These are phyloP conservation scores for Strigamia maritima DNA, from an alignment of 2,888 invertebrate genomes.

Conservation along the genomic window DNA sequence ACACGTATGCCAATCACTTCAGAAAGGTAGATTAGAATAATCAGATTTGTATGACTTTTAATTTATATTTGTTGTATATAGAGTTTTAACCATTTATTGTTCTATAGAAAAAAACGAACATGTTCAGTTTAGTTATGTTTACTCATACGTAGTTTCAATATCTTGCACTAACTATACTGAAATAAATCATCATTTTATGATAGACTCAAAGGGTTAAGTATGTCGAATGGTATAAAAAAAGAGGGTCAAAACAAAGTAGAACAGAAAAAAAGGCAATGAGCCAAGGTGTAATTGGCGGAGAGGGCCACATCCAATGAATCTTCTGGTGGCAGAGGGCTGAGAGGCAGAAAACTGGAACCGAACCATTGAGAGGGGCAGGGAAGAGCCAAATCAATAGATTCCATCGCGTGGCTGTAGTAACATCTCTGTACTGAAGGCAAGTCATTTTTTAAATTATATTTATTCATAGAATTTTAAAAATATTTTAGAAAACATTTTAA, in stretches of 20 bases:
- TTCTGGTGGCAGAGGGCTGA: conserved; percentile 28
- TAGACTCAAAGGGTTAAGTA: not conserved
- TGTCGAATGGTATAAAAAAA: not conserved
- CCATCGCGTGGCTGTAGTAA: conserved; percentile 17
- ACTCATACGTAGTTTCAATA: not conserved
- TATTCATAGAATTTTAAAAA: not conserved
- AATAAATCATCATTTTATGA: conserved; percentile 9
- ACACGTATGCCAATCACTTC: not conserved
- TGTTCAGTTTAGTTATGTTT: not conserved
- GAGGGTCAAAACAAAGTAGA: conserved; percentile 2
- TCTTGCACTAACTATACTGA: not conserved
- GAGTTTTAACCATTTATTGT: not conserved
- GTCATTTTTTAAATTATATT: not conserved
- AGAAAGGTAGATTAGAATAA: not conserved
- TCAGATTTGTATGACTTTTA: not conserved
- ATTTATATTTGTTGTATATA: not conserved
- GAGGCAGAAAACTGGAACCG: conserved; percentile 26
- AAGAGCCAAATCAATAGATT: conserved; percentile 31
- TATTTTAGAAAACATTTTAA: not conserved
- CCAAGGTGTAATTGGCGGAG: conserved; percentile 18
- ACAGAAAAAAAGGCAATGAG: conserved; percentile 20
- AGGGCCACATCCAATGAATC: conserved; percentile 30
- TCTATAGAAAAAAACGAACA: no score
- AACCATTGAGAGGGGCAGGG: conserved; percentile 25
- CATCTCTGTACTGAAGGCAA: not conserved